Conservation (phyloP, 2,113 vertebrate genomes). For the Silurus asotus region DNA sequence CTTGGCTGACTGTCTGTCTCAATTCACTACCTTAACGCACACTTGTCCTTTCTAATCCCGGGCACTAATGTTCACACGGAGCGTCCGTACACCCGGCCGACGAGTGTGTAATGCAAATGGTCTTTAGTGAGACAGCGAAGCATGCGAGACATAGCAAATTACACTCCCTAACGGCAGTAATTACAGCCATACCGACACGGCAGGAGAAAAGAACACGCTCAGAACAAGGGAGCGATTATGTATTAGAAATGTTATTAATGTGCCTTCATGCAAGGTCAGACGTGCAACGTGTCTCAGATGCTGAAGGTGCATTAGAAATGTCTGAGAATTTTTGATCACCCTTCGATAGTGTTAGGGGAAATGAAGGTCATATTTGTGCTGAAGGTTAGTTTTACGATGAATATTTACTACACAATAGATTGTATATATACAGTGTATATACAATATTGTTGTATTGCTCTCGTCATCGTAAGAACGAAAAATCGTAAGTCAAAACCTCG, state of each 20-base stretch:
- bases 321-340: not conserved
- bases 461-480: too few species aligned
- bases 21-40: constrained; percentile 72
- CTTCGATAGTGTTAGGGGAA: not conserved
- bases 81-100: constrained; percentile 25
- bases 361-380: not conserved
- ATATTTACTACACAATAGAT: not conserved
- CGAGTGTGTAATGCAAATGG: constrained; percentile 69
- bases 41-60: constrained; percentile 72
- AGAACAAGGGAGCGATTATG: constrained; percentile 72
- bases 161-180: constrained; percentile 69
- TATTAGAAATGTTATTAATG: constrained; percentile 79
- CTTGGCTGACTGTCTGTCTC: constrained; percentile 71
- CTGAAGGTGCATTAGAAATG: constrained; percentile 60
- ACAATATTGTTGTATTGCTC: too few species aligned
- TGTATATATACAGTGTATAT: too few species aligned
- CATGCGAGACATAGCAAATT: constrained; percentile 68
- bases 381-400: not conserved
- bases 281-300: constrained; percentile 53
- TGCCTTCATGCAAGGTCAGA: constrained; percentile 69
- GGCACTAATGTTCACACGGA: constrained; percentile 61
- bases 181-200: constrained; percentile 65
- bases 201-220: constrained; percentile 59
- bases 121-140: constrained; percentile 69
- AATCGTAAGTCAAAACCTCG: too few species aligned